Percentiles rank a stretch among this genome's conserved stretches.
Conservation (phyloP, 2,888 invertebrate species). For the Lochmaea crataegi region DNA sequence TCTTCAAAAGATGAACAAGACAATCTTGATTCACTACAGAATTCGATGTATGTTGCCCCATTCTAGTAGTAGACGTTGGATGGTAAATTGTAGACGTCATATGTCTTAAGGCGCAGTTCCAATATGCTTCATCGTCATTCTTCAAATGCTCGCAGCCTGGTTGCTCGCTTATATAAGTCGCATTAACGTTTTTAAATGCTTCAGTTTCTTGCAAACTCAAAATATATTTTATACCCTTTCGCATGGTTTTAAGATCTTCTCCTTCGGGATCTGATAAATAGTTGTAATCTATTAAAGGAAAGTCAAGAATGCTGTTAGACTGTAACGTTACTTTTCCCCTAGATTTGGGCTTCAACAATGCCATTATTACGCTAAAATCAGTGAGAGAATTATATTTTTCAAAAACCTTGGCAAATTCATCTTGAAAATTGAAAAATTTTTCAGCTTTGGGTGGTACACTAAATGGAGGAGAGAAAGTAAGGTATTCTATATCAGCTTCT, state of each 20-base stretch:
- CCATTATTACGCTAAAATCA: constrained; percentile 41
- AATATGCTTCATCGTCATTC: constrained; percentile 60
- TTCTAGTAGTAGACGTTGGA: constrained; percentile 68
- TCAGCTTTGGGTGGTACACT: constrained; percentile 4
- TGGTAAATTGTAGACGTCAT: constrained; percentile 66
- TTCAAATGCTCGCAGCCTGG: constrained; percentile 60
- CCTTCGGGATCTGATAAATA: constrained; percentile 50
- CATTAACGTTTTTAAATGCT: constrained; percentile 71
- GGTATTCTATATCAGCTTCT: constrained; percentile 50
- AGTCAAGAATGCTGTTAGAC: constrained; percentile 54
- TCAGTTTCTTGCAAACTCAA: constrained; percentile 63
- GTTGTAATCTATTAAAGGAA: constrained; percentile 54
- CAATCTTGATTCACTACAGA: constrained; percentile 69
- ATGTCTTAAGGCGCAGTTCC: constrained; percentile 65
- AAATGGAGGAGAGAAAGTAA: constrained; percentile 65
- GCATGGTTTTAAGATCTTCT: constrained; percentile 74
- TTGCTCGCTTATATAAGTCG: constrained; percentile 63
- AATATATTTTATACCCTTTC: constrained; percentile 68
- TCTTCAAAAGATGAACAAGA: constrained; percentile 66
- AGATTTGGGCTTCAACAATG: constrained; percentile 55
- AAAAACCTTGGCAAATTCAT: constrained; percentile 1
- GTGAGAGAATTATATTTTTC: constrained; percentile 30
- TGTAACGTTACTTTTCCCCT: constrained; percentile 52
- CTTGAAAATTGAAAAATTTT: constrained; percentile 19
- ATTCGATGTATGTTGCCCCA: constrained; percentile 66